Evolutionary conservation across 2,888 invertebrate species (phyloP), one percentile per base, ranked within the genome.

Genomic region (Polyommatus iphigenia): DNA sequence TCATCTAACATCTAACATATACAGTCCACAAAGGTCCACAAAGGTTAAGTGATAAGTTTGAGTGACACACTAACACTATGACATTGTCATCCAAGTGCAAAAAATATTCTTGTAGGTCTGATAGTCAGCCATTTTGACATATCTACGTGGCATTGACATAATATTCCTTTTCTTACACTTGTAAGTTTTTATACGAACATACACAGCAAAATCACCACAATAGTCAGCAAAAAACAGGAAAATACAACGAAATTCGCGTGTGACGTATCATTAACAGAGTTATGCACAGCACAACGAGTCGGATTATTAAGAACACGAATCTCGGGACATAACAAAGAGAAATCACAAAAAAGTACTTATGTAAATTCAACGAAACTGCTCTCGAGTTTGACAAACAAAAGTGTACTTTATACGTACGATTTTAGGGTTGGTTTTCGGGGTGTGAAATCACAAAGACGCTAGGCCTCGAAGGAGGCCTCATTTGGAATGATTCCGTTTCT

Each of bases 311-410:
- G 72, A 76, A 76, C 72, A 72, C 24, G 71, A 76, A 71, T 71
- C 76, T 77, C 57, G 75, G 77, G 71, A 71, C 77, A 78, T 72
- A 79, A 78, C 78, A 79, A 79, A 79, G 76, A 71, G 59, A 76
- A 78, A 78, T 78, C 79, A 79, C 71, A 76, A 78, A 79, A 79
- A 79, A 78, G 76, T 78, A 78, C 78, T 78, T 78, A 78, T 78
- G 78, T 46, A 78, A 78, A 78, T 78, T 78, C 73, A 54, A 62
- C 41, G 54, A 59, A 78, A 73, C 78, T 57, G 72, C 73, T 78
- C 8, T 54, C 20, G 46, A 13, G 7, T 20, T 8, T 20, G 20
- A 10, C 73, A 7, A 3, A 1, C 0, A 0, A 20, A 46, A 20
- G 20, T 73, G 24, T 3, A 24, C 73, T 46, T 18, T 73, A 46